Evolutionary conservation across 2,797 vertebrate genomes (phyloP).

Genomic region (Naso thynnoides): DNA sequence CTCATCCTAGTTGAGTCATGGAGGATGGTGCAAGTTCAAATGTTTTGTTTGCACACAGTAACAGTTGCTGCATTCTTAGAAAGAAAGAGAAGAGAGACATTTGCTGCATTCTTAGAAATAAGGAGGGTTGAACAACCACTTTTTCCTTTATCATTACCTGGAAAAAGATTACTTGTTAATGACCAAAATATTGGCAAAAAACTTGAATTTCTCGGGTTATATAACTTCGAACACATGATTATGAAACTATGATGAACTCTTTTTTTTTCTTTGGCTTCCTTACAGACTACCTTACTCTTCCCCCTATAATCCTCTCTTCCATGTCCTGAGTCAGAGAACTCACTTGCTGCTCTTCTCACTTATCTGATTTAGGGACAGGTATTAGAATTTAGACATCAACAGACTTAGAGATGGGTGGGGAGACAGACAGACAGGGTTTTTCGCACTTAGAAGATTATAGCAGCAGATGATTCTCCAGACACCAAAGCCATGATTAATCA

Average conservation of each 20-base stretch:
- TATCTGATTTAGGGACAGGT: conserved; percentile 43
- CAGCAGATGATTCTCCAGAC: conserved; percentile 47
- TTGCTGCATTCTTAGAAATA: no score
- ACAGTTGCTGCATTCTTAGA: no score
- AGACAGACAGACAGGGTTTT: conserved; percentile 28
- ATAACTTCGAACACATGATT: not conserved
- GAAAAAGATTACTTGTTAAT: not conserved
- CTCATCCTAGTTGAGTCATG: no score
- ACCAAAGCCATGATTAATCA: conserved; percentile 17
- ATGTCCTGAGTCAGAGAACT: not conserved
- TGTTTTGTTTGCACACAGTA: no score
- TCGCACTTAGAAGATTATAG: conserved; percentile 42
- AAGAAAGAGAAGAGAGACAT: no score
- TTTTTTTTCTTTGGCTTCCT: not conserved
- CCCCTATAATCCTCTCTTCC: not conserved
- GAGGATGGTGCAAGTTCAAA: no score
- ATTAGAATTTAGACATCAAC: conserved; percentile 24
- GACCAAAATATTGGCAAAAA: not conserved
- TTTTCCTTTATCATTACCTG: not conserved
- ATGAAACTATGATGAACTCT: not conserved
- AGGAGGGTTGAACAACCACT: no score
- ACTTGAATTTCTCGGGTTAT: not conserved
- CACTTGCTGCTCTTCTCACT: not conserved
- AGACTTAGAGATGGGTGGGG: conserved; percentile 10
- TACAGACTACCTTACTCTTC: not conserved